These are phyloP conservation scores for Aradophagus sp. DNA, from an alignment of 1,140 invertebrate genomes.

Conservation along the genomic window DNA sequence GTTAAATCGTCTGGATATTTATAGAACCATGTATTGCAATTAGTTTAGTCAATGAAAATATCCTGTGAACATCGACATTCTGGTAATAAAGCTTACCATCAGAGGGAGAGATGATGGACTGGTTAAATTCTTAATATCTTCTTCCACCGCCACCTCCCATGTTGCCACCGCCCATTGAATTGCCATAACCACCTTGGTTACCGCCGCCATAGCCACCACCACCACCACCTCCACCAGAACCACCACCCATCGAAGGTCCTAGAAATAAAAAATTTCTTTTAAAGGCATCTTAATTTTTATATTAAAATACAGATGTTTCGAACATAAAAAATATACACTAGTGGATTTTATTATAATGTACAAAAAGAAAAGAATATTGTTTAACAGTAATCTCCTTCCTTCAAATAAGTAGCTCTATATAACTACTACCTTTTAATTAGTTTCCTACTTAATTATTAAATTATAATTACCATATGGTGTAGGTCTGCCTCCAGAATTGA, in stretches of 20 bases:
- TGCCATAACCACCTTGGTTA: conserved; percentile 71
- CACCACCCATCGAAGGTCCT: conserved; percentile 66
- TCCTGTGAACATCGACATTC: no score
- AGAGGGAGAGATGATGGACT: conserved; percentile 47
- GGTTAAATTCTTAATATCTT: conserved; percentile 63
- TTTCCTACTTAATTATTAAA: no score
- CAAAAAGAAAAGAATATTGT: no score
- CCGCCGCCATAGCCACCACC: conserved; percentile 68
- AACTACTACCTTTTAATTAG: no score
- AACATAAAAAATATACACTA: no score
- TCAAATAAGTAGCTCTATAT: no score
- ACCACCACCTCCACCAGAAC: conserved; percentile 75
- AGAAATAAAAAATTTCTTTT: no score
- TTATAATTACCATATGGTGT: conserved; percentile 78
- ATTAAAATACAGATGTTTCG: background rate
- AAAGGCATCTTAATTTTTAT: no score
- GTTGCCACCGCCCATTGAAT: conserved; percentile 66
- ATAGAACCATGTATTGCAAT: conserved; percentile 18
- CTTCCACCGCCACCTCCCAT: conserved; percentile 68
- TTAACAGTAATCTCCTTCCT: no score
- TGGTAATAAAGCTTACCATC: conserved; percentile 63
- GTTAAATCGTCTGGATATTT: background rate
- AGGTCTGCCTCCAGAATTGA: conserved; percentile 78
- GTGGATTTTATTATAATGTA: no score
- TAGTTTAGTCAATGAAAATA: conserved; percentile 6